Evolutionary conservation across 2,113 vertebrate genomes (phyloP), one percentile per base, ranked within the genome.

Genomic region (Apodemus sylvaticus): DNA sequence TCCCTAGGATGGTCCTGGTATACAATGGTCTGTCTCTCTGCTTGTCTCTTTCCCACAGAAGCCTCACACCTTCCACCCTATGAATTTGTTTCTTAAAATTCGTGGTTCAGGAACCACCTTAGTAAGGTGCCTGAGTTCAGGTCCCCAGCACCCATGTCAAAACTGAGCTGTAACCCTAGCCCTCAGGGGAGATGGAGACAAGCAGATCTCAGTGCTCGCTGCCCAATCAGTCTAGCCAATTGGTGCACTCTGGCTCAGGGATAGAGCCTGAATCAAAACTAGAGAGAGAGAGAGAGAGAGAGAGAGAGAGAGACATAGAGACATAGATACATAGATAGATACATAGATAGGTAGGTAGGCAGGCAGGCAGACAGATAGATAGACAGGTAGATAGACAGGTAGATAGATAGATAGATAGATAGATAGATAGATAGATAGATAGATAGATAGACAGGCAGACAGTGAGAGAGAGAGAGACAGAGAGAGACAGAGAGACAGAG

Each of bases 1-100:
- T 51, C 36, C 26, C 13, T 48, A 39, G 19, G 22, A 8, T 19
- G 12, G 45, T 89, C 1, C 16, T 73, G 26, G 10, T 20, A 29
- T 31, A 8, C 73, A 39, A 1, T 20, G 24, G 9, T 20, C 73
- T 5, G 8, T 20, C 73, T 5, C 0, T 26, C 17, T 26, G 1
- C 7, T 10, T 66, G 13, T 66, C 74, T 53, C 78, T 76, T 58
- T 71, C 66, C 29, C 34, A 7, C 34, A 20, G 7, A 88, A 51
- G 29, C 64, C 45, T 26, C 58, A 10, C 3, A 7, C 17, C 31
- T 36, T 77, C 83, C 4, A 1, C 13, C 22, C 12, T 74, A 66
- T n/a, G 13, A 29, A 10, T 20, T 16, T n/a, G n/a, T 48, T 29
- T 36, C 10, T 64, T 34, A 22, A 29, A 85, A 45, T 6, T 45